Percentiles rank a stretch among this genome's conserved stretches.
Conservation (phyloP, 2,888 invertebrate species). For the Eilema depressum region DNA sequence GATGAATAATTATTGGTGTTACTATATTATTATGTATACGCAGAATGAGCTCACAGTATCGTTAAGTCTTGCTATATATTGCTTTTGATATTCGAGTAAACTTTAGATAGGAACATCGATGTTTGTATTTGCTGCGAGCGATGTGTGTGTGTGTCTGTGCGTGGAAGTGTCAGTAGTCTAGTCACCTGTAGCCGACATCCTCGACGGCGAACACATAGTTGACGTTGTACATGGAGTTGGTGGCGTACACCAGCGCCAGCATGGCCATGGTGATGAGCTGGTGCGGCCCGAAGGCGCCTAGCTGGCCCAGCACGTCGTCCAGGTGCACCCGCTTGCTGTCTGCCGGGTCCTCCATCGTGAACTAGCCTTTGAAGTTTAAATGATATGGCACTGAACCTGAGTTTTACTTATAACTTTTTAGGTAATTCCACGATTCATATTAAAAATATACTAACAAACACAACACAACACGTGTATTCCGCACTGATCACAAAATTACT, state of each 20-base stretch:
- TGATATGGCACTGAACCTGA: not conserved
- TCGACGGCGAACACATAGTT: constrained; percentile 82
- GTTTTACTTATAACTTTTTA: not conserved
- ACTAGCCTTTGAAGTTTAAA: not conserved
- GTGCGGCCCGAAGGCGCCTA: constrained; percentile 83
- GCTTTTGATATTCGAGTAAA: too few relatives aligned
- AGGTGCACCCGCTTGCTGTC: constrained; percentile 64
- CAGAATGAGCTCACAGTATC: too few relatives aligned
- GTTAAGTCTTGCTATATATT: too few relatives aligned
- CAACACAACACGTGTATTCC: too few relatives aligned
- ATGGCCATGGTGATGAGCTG: constrained; percentile 76
- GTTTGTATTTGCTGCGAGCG: not conserved
- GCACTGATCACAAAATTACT: not conserved
- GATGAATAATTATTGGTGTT: too few relatives aligned
- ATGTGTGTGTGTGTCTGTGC: not conserved
- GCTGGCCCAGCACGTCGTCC: constrained; percentile 74
- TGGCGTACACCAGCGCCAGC: constrained; percentile 79
- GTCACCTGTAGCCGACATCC: constrained; percentile 76
- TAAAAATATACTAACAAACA: too few relatives aligned
- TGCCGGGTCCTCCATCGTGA: constrained; percentile 43
- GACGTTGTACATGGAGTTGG: constrained; percentile 82
- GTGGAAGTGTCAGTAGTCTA: not conserved
- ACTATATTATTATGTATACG: too few relatives aligned
- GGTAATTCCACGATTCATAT: not conserved
- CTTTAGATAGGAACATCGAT: too few relatives aligned